Base-by-base conservation (phyloP, 2,113 vertebrate genomes). In the Chaetodon trifascialis region DNA sequence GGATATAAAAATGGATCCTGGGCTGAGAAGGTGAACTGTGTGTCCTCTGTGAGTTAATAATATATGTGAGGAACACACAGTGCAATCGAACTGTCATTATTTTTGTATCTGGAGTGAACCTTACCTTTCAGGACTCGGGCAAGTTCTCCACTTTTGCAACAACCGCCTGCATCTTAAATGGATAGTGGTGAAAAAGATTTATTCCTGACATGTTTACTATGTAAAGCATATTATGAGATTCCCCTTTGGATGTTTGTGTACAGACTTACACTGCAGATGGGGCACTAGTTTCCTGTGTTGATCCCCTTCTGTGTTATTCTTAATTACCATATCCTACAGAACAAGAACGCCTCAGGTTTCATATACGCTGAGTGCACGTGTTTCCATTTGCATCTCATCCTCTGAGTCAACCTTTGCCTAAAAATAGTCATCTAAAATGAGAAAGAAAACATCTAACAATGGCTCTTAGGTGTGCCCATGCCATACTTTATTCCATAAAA, bases 401-500 rank as follows among this genome's bases (percentile, higher is more conserved):
- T 30, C 21, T 70, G 30, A 42, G 30, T 42, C 34, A 47, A 68
- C 40, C 56, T 52, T 46, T 49, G 51, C 55, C 21, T 58, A 62
- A 59, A 73, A 76, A 63, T 36, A 51, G 4, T 52, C 15, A 14
- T 19, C 15, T 42, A 19, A 73, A 74, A 79, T 46, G 12, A 79
- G 55, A 47, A 51, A 60, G 63, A 60, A 78, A 51, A 63, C n/a
- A 66, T 23, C 3, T 6, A 47, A 84, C 55, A 76, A n/a, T 16
- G 16, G 25, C 4, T 56, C 34, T 49, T 55, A 9, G 6, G 42
- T 80, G 86, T 89, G 83, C 77, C 82, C 60, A 76, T 79, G 80
- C 81, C 84, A 88, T 87, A 86, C 69, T 91, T 94, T 91, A 92
- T 92, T 94, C 73, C 79, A 90, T 91, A 94, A 93, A 91, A 94